phyloP scores from a whole-genome alignment of 2,888 invertebrate genomes.

The Nomada lathburiana region DNA sequence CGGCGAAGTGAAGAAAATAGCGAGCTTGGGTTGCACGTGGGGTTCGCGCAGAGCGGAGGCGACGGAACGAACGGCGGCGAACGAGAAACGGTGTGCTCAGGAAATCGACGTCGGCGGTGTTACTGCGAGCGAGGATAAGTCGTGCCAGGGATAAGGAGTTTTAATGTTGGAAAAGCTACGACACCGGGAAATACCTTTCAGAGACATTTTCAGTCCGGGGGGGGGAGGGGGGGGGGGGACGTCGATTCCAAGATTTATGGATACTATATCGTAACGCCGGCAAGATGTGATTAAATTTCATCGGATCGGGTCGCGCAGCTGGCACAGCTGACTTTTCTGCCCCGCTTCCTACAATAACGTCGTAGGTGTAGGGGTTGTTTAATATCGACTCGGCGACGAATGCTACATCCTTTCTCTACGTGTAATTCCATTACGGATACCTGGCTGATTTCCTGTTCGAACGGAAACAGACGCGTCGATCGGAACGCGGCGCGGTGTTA shows the following conservation, averaged over 20 bases:
- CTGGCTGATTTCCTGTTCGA: not conserved
- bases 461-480: slow-evolving; percentile 22
- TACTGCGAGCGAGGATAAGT: slow-evolving; percentile 65
- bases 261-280: slow-evolving; percentile 57
- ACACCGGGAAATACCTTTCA: slow-evolving; percentile 57
- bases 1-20: slow-evolving; percentile 22
- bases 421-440: slow-evolving; percentile 36
- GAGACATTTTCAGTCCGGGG: slow-evolving; percentile 58
- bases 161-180: slow-evolving; percentile 67
- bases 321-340: slow-evolving; percentile 26
- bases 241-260: slow-evolving; percentile 67
- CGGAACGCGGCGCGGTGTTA: not conserved
- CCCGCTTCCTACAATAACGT: slow-evolving; percentile 54
- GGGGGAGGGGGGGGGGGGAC: not conserved
- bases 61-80: not conserved
- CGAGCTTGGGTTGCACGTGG: not conserved
- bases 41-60: not conserved
- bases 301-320: slow-evolving; percentile 54
- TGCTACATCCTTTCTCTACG: slow-evolving; percentile 8
- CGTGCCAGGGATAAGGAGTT: slow-evolving; percentile 67
- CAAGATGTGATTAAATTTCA: slow-evolving; percentile 69
- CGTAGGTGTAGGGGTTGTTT: slow-evolving; percentile 6
- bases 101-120: slow-evolving; percentile 67
- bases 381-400: slow-evolving; percentile 32
- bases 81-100: slow-evolving; percentile 37